Evolutionary conservation across 2,113 vertebrate species (phyloP).

Genomic region (Nymphicus hollandicus): DNA sequence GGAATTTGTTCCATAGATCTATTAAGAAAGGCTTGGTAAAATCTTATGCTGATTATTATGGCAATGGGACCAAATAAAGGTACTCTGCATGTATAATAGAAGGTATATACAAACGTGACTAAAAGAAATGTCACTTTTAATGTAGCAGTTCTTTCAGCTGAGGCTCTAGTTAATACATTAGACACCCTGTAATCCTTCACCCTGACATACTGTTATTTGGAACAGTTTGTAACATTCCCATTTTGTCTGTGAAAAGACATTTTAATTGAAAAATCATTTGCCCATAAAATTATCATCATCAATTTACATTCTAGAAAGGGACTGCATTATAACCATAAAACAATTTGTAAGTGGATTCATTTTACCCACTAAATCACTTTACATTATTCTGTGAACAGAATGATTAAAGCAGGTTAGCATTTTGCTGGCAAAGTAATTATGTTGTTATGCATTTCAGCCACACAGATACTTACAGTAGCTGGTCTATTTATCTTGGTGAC

Average conservation of each 20-base stretch:
- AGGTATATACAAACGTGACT: conserved; percentile 40
- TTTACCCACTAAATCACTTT: conserved; percentile 75
- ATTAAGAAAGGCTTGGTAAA: not conserved
- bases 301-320: conserved; percentile 70
- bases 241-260: conserved; percentile 68
- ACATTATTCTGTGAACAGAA: conserved; percentile 66
- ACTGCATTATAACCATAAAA: conserved; percentile 73
- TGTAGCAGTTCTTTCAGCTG: not conserved
- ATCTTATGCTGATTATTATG: conserved; percentile 14
- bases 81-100: not conserved
- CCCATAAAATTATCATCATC: conserved; percentile 79
- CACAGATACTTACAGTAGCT: conserved; percentile 55
- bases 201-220: conserved; percentile 31
- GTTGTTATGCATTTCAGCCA: conserved; percentile 73
- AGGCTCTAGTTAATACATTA: not conserved
- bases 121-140: conserved; percentile 53
- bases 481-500: conserved; percentile 75
- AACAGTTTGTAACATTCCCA: conserved; percentile 65
- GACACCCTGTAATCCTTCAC: conserved; percentile 21
- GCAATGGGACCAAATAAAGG: not conserved
- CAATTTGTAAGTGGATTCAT: conserved; percentile 76
- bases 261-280: conserved; percentile 84
- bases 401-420: conserved; percentile 74
- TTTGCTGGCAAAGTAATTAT: conserved; percentile 74
- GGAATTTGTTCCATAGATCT: not conserved